Evolutionary conservation across 2,888 invertebrate species (phyloP).

Genomic region (Chrysina gloriosa): DNA sequence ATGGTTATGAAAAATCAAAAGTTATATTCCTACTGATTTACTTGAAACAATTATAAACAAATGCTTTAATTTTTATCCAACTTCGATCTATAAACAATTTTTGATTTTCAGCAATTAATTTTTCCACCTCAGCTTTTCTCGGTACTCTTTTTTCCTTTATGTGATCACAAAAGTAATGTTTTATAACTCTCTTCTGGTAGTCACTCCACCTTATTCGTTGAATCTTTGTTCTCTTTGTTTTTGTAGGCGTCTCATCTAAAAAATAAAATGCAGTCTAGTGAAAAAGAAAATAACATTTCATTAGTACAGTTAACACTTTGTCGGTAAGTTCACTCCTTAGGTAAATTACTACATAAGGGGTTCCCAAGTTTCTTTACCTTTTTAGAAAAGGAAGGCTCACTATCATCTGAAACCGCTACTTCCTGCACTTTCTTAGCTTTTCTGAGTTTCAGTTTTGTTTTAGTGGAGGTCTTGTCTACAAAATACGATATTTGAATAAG

Average conservation of each 20-base stretch:
- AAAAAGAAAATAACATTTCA: not conserved
- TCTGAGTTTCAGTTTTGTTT: not conserved
- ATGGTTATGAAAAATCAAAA: too few species aligned
- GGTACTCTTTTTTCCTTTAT: conserved; percentile 7
- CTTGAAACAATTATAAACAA: too few species aligned
- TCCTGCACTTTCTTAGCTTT: not conserved
- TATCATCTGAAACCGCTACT: not conserved
- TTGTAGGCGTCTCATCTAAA: not conserved
- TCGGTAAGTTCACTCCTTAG: not conserved
- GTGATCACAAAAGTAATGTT: too few species aligned
- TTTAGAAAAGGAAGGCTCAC: not conserved
- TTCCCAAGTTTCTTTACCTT: not conserved
- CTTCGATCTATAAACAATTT: conserved; percentile 13
- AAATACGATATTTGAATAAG: not conserved
- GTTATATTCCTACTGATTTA: too few species aligned
- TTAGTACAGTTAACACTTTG: not conserved
- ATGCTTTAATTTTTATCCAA: conserved; percentile 34
- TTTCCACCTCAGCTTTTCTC: not conserved
- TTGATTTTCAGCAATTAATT: too few species aligned
- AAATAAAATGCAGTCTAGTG: not conserved
- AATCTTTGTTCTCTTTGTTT: too few species aligned
- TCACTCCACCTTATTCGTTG: too few species aligned
- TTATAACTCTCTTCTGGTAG: too few species aligned
- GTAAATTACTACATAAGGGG: not conserved
- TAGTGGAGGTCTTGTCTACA: not conserved